Evolutionary conservation across 2,797 vertebrate genomes (phyloP).

Genomic region (Stomatorhinus walkeri): DNA sequence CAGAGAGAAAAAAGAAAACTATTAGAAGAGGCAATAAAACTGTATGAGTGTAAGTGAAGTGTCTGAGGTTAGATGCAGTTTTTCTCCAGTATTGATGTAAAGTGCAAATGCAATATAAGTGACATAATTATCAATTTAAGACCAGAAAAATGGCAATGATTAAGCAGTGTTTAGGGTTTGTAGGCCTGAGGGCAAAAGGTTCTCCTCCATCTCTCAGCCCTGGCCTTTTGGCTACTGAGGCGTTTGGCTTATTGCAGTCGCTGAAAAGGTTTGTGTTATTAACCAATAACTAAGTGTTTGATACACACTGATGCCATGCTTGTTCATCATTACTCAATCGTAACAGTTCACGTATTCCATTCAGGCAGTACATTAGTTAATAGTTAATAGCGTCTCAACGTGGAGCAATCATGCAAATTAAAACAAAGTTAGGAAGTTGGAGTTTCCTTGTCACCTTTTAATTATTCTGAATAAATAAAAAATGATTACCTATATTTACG

Average conservation of each 20-base stretch:
- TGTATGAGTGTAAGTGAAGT: background rate
- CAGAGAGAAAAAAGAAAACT: background rate
- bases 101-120: background rate
- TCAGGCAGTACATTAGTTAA: no score
- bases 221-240: background rate
- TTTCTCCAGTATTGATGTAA: background rate
- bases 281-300: no score
- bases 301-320: no score
- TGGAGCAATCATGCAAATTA: no score
- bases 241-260: background rate
- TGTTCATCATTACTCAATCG: no score
- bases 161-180: background rate
- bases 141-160: background rate
- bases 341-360: no score
- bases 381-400: no score
- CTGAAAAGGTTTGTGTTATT: background rate
- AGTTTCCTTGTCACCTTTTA: no score
- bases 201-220: background rate
- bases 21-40: background rate
- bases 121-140: background rate
- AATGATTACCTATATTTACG: no score
- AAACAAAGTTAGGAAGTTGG: no score
- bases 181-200: background rate
- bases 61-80: background rate
- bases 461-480: no score